Percentiles rank a stretch among this genome's conserved stretches.
Evolutionary conservation across 2,888 invertebrate genomes (phyloP).

Genomic region (Harpalus rubripes): DNA sequence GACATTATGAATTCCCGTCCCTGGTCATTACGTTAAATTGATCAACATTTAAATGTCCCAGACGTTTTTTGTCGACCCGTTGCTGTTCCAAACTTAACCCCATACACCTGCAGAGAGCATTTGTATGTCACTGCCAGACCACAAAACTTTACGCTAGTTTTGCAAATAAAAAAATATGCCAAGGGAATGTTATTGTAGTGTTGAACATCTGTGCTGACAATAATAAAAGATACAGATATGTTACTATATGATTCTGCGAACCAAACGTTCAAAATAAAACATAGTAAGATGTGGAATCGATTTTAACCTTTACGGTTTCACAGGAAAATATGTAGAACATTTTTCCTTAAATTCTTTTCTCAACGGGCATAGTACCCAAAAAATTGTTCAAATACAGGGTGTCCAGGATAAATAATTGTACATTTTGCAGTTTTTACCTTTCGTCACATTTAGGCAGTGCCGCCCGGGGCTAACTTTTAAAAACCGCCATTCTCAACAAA

Average conservation of each 20-base stretch:
- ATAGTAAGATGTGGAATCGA: too few relatives aligned
- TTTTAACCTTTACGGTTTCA: too few relatives aligned
- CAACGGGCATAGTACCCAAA: too few relatives aligned
- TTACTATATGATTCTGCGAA: background rate
- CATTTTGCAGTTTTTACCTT: too few relatives aligned
- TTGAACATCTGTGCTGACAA: constrained; percentile 28
- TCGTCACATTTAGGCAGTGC: too few relatives aligned
- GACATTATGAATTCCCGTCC: constrained; percentile 51
- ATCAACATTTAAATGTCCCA: constrained; percentile 63
- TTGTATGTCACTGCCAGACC: constrained; percentile 9
- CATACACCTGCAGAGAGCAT: constrained; percentile 43
- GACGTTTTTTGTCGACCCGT: constrained; percentile 7
- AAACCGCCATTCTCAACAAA: too few relatives aligned
- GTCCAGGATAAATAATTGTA: too few relatives aligned
- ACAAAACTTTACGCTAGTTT: constrained; percentile 22
- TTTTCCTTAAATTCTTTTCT: too few relatives aligned
- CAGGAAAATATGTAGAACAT: too few relatives aligned
- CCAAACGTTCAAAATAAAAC: background rate
- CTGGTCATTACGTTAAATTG: constrained; percentile 63
- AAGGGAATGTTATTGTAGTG: constrained; percentile 39
- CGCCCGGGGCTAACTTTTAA: too few relatives aligned
- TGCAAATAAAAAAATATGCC: constrained; percentile 34
- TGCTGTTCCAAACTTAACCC: constrained; percentile 1
- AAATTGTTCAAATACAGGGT: too few relatives aligned
- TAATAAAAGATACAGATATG: constrained; percentile 9